Evolutionary conservation across 2,888 invertebrate species (phyloP).

Genomic region (Galeruca laticollis): DNA sequence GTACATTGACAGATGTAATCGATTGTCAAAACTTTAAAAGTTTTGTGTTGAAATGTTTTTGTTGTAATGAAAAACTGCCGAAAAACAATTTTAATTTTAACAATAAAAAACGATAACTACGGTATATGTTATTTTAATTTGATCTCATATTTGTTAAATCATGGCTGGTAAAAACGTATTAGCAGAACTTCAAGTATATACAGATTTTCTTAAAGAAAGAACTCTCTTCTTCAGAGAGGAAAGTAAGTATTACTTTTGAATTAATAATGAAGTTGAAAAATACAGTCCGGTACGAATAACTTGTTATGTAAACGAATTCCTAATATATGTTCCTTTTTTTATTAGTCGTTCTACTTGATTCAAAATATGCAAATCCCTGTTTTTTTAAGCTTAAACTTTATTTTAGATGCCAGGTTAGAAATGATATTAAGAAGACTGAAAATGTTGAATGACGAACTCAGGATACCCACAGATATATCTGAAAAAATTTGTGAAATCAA

Average conservation of each 20-base stretch:
- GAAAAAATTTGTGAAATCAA: conserved; percentile 46
- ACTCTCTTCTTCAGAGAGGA: conserved; percentile 51
- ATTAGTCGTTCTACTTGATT: neutral
- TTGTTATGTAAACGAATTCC: neutral
- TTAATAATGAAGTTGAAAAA: neutral
- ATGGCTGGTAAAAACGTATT: conserved; percentile 18
- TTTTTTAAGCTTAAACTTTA: conserved; percentile 12
- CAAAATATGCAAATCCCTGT: conserved; percentile 12
- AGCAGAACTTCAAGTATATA: conserved; percentile 41
- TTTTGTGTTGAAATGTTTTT: conserved; percentile 8
- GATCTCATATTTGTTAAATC: conserved; percentile 13
- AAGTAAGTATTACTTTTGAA: conserved; percentile 47
- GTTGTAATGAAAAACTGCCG: conserved; percentile 16
- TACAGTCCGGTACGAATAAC: neutral
- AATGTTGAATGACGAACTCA: conserved; percentile 45
- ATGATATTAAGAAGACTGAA: conserved; percentile 49
- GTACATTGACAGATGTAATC: neutral
- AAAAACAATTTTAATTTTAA: conserved; percentile 2
- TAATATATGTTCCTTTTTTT: neutral
- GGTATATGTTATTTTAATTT: neutral
- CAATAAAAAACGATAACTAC: neutral
- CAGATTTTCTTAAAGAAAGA: conserved; percentile 46
- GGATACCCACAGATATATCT: conserved; percentile 40
- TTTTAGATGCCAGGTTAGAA: conserved; percentile 54
- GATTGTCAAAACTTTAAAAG: conserved; percentile 17